A percentile compares a stretch with the other conserved stretches of the same genome.
phyloP scores from a whole-genome alignment of 2,888 invertebrate species.

The Pollenia angustigena region DNA sequence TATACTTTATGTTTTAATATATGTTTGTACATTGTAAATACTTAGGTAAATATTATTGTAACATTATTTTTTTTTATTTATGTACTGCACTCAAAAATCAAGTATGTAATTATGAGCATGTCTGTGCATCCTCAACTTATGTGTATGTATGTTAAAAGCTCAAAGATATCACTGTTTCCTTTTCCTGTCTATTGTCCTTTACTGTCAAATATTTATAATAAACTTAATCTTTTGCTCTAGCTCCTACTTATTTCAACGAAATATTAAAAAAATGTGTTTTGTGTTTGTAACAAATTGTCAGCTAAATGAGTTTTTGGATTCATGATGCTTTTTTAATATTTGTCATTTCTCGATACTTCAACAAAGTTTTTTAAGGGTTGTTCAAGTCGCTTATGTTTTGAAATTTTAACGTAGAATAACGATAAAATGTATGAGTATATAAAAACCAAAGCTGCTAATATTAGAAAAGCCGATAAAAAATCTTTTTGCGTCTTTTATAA shows the following conservation, averaged over 20 bases:
- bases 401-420: background rate
- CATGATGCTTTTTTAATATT: slow-evolving; percentile 37
- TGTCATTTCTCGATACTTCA: background rate
- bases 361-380: background rate
- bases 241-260: background rate
- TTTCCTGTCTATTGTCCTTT: background rate
- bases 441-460: background rate
- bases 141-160: background rate
- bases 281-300: slow-evolving; percentile 40
- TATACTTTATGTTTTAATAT: too few relatives aligned
- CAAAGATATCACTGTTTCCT: background rate
- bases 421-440: background rate
- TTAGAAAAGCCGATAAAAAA: background rate
- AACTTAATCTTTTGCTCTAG: background rate
- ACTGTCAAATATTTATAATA: background rate
- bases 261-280: background rate
- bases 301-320: slow-evolving; percentile 24
- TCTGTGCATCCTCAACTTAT: too few relatives aligned
- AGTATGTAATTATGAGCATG: too few relatives aligned
- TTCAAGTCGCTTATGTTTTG: background rate
- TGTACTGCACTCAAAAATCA: too few relatives aligned
- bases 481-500: too few relatives aligned
- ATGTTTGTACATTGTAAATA: too few relatives aligned
- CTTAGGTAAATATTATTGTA: too few relatives aligned
- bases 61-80: too few relatives aligned